phyloP scores from a whole-genome alignment of 2,888 invertebrate genomes.

The Tenthredo livida region DNA sequence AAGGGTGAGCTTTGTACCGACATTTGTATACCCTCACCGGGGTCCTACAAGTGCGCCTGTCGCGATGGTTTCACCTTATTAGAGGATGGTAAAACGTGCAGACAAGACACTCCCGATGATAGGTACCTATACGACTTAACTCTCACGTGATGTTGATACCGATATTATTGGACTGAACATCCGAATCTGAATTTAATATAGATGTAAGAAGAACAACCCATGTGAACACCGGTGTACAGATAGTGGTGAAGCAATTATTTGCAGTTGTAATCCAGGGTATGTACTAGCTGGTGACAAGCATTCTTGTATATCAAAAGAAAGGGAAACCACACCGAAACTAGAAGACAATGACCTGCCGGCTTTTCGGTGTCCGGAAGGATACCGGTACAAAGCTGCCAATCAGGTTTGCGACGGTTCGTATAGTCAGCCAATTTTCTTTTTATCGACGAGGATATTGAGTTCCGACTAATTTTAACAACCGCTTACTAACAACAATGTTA shows the following conservation, averaged over 20 bases:
- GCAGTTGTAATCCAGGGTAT: slow-evolving; percentile 87
- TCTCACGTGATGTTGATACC: not conserved
- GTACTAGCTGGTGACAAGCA: slow-evolving; percentile 83
- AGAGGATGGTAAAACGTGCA: slow-evolving; percentile 87
- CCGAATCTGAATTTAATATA: slow-evolving; percentile 52
- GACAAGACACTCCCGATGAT: slow-evolving; percentile 73
- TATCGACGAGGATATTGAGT: not conserved
- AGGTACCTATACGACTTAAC: slow-evolving; percentile 65
- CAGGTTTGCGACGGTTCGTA: slow-evolving; percentile 74
- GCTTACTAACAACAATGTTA: not conserved
- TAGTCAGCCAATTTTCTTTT: not conserved
- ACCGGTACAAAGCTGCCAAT: slow-evolving; percentile 69
- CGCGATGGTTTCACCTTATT: slow-evolving; percentile 84
- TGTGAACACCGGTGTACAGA: slow-evolving; percentile 89
- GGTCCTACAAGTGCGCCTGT: slow-evolving; percentile 87
- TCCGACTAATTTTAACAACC: not conserved
- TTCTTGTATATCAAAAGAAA: slow-evolving; percentile 81
- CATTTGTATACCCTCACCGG: slow-evolving; percentile 86
- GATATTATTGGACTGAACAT: not conserved
- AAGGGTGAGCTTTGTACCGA: slow-evolving; percentile 86
- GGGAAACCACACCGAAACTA: slow-evolving; percentile 47
- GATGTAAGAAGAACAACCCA: slow-evolving; percentile 84
- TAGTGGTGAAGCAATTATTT: slow-evolving; percentile 84
- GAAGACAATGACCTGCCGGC: slow-evolving; percentile 63
- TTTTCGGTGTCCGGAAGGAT: slow-evolving; percentile 71